phyloP scores from a whole-genome alignment of 2,888 invertebrate species.

The Eupithecia subfuscata region DNA sequence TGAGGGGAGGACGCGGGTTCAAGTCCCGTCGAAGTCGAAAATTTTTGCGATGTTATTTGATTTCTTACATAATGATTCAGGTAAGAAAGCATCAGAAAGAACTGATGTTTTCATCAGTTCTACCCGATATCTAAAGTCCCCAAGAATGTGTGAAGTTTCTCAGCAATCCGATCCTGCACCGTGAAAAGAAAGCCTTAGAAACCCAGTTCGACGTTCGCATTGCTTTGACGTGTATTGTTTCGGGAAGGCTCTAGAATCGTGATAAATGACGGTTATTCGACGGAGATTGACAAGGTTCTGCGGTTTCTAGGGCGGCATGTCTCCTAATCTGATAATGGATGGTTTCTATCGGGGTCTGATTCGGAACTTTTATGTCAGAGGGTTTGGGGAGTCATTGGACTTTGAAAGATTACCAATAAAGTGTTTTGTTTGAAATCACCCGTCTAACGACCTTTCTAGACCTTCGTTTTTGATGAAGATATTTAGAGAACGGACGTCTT shows the following conservation, averaged over 20 bases:
- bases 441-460: not conserved
- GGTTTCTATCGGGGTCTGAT: conserved; percentile 28
- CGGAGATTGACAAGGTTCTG: conserved; percentile 55
- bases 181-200: conserved; percentile 31
- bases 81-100: no score
- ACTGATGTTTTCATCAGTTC: not conserved
- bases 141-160: not conserved
- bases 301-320: conserved; percentile 36
- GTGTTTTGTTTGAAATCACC: conserved; percentile 10
- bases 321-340: conserved; percentile 36
- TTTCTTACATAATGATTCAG: not conserved
- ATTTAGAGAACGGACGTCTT: not conserved
- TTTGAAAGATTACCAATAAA: conserved; percentile 11
- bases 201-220: conserved; percentile 40
- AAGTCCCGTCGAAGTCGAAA: no score
- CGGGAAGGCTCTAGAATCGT: conserved; percentile 42
- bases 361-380: conserved; percentile 17
- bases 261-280: conserved; percentile 59
- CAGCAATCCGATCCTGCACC: not conserved
- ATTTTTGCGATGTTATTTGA: no score
- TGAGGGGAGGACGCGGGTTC: no score
- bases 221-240: conserved; percentile 46
- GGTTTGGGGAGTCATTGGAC: conserved; percentile 6
- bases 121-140: not conserved
- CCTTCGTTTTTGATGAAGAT: not conserved